These are phyloP conservation scores for Coleophora deauratella DNA, from an alignment of 2,888 invertebrate species.

Conservation along the genomic window DNA sequence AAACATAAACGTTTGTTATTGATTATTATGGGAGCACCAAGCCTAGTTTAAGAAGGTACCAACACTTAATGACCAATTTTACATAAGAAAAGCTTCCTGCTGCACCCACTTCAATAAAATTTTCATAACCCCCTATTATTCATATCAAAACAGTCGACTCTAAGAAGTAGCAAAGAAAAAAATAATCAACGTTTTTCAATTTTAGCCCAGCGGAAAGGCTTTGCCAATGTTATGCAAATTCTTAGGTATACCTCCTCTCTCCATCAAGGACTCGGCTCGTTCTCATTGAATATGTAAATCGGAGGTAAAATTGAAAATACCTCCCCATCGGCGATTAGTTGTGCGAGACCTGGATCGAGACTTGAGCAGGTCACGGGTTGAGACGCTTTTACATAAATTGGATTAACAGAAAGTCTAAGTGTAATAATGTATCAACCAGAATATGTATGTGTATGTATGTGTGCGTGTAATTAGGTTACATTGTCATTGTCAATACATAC, in stretches of 20 bases:
- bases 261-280: slow-evolving; percentile 29
- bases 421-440: no score
- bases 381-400: neutral
- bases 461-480: no score
- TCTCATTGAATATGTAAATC: slow-evolving; percentile 57
- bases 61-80: no score
- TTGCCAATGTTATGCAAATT: slow-evolving; percentile 39
- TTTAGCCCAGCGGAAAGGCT: slow-evolving; percentile 8
- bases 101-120: no score
- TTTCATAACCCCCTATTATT: no score
- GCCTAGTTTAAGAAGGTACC: no score
- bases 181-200: slow-evolving; percentile 7
- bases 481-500: no score
- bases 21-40: no score
- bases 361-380: neutral
- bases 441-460: no score
- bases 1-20: no score
- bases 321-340: slow-evolving; percentile 32
- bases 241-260: slow-evolving; percentile 24
- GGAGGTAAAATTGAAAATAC: slow-evolving; percentile 59
- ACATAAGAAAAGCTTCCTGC: neutral
- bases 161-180: neutral
- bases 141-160: neutral
- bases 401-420: neutral
- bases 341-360: neutral